phyloP scores from a whole-genome alignment of 2,797 vertebrate species.

The Rachycentron canadum region DNA sequence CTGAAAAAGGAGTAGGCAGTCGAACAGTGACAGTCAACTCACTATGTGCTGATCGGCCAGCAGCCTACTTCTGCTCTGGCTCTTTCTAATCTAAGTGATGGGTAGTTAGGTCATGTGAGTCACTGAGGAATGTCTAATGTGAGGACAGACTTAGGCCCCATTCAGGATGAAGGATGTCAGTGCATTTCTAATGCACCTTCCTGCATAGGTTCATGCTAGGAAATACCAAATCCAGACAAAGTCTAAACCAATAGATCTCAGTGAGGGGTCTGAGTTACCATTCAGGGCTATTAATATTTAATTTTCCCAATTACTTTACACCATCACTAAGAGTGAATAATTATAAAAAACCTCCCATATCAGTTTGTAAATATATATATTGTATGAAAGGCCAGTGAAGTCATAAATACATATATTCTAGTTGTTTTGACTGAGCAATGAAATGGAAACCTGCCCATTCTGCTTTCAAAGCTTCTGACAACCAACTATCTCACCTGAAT shows the following conservation, averaged over 20 bases:
- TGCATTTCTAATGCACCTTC: constrained; percentile 11
- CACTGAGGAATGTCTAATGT: constrained; percentile 28
- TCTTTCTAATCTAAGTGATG: constrained; percentile 2
- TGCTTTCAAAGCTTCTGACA: neutral
- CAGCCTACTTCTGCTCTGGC: neutral
- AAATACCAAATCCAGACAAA: constrained; percentile 30
- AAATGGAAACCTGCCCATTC: neutral
- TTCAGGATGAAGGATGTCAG: constrained; percentile 16
- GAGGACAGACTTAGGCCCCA: constrained; percentile 25
- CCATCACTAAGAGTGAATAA: neutral
- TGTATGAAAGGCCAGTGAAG: neutral
- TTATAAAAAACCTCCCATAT: neutral
- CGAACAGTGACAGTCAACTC: constrained; percentile 4
- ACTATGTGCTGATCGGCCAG: constrained; percentile 3
- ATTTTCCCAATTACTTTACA: neutral
- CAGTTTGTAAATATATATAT: neutral
- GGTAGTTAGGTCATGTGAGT: constrained; percentile 29
- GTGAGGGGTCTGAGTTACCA: neutral
- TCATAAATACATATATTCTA: neutral
- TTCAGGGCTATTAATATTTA: neutral
- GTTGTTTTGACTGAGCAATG: neutral
- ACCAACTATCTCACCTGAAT: neutral
- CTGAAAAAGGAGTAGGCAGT: neutral
- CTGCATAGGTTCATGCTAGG: constrained; percentile 22
- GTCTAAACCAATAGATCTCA: constrained; percentile 28